Percentiles rank a stretch among this genome's conserved stretches.
phyloP scores from a whole-genome alignment of 2,888 invertebrate species.

The Hermodice carunculata region DNA sequence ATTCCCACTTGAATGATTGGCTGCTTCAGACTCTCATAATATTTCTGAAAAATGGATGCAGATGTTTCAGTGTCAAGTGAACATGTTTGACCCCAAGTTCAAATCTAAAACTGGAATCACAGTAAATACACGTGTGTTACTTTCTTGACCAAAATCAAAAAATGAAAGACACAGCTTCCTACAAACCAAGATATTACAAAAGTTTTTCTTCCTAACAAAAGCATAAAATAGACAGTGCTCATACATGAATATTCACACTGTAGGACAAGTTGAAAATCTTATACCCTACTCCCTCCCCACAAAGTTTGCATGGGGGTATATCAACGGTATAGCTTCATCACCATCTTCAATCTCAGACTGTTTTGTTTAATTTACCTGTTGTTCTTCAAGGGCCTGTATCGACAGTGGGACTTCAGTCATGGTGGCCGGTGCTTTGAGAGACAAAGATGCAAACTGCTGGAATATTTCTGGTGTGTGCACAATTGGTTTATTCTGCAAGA shows the following conservation, averaged over 20 bases:
- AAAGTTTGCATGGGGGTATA: too few relatives aligned
- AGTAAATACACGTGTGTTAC: too few relatives aligned
- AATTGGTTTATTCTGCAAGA: conserved; percentile 28
- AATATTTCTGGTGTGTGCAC: conserved; percentile 63
- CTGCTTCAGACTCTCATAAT: conserved; percentile 15
- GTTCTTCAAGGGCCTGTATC: conserved; percentile 53
- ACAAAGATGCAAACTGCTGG: conserved; percentile 58
- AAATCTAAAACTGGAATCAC: too few relatives aligned
- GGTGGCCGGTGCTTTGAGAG: conserved; percentile 57
- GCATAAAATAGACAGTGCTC: background rate
- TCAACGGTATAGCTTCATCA: too few relatives aligned
- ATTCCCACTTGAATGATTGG: background rate
- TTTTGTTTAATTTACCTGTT: conserved; percentile 48
- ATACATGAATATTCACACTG: background rate
- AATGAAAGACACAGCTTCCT: background rate
- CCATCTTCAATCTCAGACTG: background rate
- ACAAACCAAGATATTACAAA: too few relatives aligned
- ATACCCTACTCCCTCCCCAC: too few relatives aligned
- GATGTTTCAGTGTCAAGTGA: too few relatives aligned
- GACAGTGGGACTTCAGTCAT: conserved; percentile 52
- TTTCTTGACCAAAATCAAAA: background rate
- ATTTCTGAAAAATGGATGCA: conserved; percentile 1
- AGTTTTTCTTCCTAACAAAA: too few relatives aligned
- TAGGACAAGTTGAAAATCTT: conserved; percentile 5
- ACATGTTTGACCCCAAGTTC: too few relatives aligned